Percentiles rank a stretch among this genome's conserved stretches.
These are phyloP conservation scores for Felis chaus DNA, from an alignment of 2,113 vertebrate genomes.

Conservation along the genomic window DNA sequence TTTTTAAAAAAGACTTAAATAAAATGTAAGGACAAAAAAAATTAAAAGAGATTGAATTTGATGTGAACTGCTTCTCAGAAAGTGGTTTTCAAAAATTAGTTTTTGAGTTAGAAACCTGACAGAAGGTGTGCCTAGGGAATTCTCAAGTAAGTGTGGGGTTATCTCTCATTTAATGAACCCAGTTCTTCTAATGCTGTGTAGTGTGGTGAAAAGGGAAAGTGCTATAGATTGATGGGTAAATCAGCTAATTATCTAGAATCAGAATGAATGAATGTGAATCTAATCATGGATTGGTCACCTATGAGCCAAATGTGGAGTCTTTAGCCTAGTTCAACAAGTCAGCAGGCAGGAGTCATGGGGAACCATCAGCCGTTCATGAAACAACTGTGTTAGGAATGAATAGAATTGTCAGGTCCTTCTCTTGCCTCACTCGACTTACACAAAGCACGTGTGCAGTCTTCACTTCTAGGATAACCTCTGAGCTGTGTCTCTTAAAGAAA, in stretches of 20 bases:
- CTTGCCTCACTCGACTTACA: background rate
- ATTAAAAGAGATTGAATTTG: background rate
- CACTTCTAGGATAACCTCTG: background rate
- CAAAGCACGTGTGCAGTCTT: background rate
- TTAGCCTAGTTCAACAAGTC: background rate
- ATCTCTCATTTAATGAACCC: background rate
- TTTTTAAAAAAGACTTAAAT: too few species aligned
- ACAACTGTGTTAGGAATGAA: background rate
- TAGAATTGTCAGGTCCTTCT: background rate
- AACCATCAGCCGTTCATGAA: background rate
- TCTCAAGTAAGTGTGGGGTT: background rate
- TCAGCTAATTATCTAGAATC: background rate
- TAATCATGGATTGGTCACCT: background rate
- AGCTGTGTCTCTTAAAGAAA: background rate
- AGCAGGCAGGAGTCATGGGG: background rate
- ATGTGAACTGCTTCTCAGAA: background rate
- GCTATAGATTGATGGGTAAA: background rate
- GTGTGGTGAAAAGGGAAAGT: background rate
- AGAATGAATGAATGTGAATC: background rate
- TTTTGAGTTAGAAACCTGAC: background rate
- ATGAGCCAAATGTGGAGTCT: background rate
- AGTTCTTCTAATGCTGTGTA: background rate
- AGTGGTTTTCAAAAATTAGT: background rate
- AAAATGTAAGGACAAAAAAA: too few species aligned
- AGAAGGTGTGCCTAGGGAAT: background rate